Evolutionary conservation across 2,113 vertebrate genomes (phyloP), one percentile per base, ranked within the genome.

Genomic region (Baryphthengus martii): DNA sequence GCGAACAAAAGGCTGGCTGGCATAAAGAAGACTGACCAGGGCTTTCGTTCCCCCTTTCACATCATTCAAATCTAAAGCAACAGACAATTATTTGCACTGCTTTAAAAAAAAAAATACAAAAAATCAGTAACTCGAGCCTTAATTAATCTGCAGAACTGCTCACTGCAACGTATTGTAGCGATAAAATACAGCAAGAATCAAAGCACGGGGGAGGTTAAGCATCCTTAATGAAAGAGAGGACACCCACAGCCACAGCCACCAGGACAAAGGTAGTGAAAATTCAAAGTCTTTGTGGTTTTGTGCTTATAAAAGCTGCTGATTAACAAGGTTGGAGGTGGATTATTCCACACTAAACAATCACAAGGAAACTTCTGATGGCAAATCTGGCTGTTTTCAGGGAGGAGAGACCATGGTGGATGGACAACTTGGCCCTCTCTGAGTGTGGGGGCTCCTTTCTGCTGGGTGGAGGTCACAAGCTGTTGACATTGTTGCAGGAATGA

Each of bases 1-100:
- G 45, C 3, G 59, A 73, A 88, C 52, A 88, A 92, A 94, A 90
- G 79, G 47, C 73, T 87, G 82, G 11, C 11, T 70, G 92, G 31
- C 78, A 85, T 79, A 94, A 88, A 90, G 87, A 59, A 63, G 55
- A 68, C 3, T 40, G 93, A 90, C 83, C 79, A 56, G 37, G 68
- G 74, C 47, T 76, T 80, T 80, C 13, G 7, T 11, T 85, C 66
- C 73, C 35, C 62, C 26, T 74, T 83, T 78, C 82, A 67, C 73
- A 58, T 78, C 79, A 58, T 20, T 28, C 53, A 88, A 81, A 81
- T 72, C 47, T 39, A 52, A 67, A 71, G 63, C 53, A 63, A 81
- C 24, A 83, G 68, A 72, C 40, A 45, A 77, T 70, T 62, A 90
- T 65, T 65, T 76, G 83, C 79, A 50, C 11, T 3, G 39, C 70